phyloP scores from a whole-genome alignment of 2,797 vertebrate genomes.

The Coreius guichenoti region DNA sequence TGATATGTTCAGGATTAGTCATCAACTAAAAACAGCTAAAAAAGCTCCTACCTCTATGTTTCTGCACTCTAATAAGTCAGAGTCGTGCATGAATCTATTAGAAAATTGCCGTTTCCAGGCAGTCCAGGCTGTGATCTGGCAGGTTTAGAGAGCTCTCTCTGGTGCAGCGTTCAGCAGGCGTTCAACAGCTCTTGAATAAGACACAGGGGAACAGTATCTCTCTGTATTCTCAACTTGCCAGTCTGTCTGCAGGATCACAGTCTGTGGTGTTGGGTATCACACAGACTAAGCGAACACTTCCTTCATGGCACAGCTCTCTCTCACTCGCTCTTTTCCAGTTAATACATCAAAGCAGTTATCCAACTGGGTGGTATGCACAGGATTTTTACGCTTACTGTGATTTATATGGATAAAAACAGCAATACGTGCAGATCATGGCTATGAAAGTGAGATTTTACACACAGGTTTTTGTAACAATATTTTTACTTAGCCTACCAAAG shows the following conservation, averaged over 20 bases:
- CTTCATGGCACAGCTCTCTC: slow-evolving; percentile 50
- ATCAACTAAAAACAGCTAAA: slow-evolving; percentile 7
- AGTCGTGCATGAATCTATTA: not conserved
- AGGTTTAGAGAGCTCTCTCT: slow-evolving; percentile 54
- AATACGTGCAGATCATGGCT: not conserved
- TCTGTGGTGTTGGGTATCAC: slow-evolving; percentile 61
- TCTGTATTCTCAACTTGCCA: slow-evolving; percentile 56
- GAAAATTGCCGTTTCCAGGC: slow-evolving; percentile 4
- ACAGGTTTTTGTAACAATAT: not conserved
- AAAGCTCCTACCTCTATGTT: slow-evolving; percentile 36
- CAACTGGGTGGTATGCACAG: slow-evolving; percentile 41
- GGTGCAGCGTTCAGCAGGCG: slow-evolving; percentile 40
- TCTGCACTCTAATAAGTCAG: slow-evolving; percentile 2
- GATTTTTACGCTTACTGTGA: slow-evolving; percentile 31
- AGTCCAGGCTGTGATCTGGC: slow-evolving; percentile 29
- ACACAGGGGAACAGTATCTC: slow-evolving; percentile 56
- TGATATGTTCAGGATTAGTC: not conserved
- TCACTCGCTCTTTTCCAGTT: slow-evolving; percentile 47
- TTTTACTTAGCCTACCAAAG: not conserved
- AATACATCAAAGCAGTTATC: slow-evolving; percentile 42
- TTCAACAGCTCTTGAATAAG: slow-evolving; percentile 58
- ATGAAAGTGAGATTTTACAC: not conserved
- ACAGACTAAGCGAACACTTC: slow-evolving; percentile 57
- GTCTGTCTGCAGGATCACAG: slow-evolving; percentile 61
- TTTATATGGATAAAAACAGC: slow-evolving; percentile 1